A percentile compares a stretch with the other conserved stretches of the same genome.
These are phyloP conservation scores for Trachelus iudaicus DNA, from an alignment of 2,888 invertebrate species.

Conservation along the genomic window DNA sequence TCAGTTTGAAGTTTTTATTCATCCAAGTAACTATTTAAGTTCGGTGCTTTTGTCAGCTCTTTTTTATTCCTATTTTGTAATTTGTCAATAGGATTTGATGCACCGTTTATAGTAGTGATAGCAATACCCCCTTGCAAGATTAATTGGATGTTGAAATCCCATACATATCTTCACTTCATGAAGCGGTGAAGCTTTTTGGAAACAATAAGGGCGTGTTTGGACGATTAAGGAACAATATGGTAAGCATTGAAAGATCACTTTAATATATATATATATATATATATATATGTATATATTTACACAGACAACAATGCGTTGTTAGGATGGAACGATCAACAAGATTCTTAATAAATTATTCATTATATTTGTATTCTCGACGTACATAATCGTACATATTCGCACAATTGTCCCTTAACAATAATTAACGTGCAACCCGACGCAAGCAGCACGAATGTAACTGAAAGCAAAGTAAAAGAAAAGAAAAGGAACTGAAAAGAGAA, in stretches of 20 bases:
- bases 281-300: neutral
- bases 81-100: neutral
- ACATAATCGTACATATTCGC: conserved; percentile 31
- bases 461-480: conserved; percentile 25
- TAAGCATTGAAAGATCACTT: neutral
- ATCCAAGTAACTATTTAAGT: neutral
- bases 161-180: neutral
- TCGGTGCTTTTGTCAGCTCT: neutral
- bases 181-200: neutral
- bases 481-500: conserved; percentile 29
- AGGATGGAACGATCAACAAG: conserved; percentile 1
- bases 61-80: neutral
- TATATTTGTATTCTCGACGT: conserved; percentile 48
- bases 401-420: conserved; percentile 38
- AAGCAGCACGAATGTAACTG: conserved; percentile 39
- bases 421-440: conserved; percentile 44
- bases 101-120: neutral
- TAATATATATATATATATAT: neutral
- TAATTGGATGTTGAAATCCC: neutral
- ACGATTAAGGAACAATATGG: neutral
- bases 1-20: neutral
- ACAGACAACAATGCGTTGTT: neutral
- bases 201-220: neutral
- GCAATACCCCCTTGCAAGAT: neutral
- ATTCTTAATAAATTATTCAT: conserved; percentile 53